These are phyloP conservation scores for Oncorhynchus masou DNA, from an alignment of 2,113 vertebrate genomes.

Conservation along the genomic window DNA sequence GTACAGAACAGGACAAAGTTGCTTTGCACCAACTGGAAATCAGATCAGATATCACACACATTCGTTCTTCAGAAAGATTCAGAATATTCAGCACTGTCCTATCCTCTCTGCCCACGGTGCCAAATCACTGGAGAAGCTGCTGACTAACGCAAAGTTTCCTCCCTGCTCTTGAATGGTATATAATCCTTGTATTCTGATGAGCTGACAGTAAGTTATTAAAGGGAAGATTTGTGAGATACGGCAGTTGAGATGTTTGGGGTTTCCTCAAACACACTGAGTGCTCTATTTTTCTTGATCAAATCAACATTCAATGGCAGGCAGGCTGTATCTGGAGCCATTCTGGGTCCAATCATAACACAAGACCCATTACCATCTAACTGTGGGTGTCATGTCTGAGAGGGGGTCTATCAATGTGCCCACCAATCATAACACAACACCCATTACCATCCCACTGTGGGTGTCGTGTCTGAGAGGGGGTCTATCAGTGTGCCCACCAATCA, in stretches of 20 bases:
- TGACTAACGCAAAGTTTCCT: conserved; percentile 43
- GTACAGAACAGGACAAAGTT: conserved; percentile 97
- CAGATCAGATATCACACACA: conserved; percentile 32
- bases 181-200: not conserved
- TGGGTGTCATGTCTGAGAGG: no score
- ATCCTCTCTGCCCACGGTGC: conserved; percentile 5
- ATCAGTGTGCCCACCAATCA: no score
- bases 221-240: no score
- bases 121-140: conserved; percentile 47
- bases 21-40: conserved; percentile 86
- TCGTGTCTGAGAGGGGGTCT: no score
- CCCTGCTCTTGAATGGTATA: conserved; percentile 15
- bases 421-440: no score
- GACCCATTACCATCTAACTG: no score
- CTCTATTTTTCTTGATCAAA: conserved; percentile 35
- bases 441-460: no score
- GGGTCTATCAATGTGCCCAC: no score
- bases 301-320: conserved; percentile 41
- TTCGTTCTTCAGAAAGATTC: conserved; percentile 3
- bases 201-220: no score
- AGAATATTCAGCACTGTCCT: conserved; percentile 44
- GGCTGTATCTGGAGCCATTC: conserved; percentile 14
- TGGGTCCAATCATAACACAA: conserved; percentile 56
- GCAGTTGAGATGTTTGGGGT: no score
- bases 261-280: no score